Evolutionary conservation across 2,888 invertebrate species (phyloP), one percentile per base, ranked within the genome.

Genomic region (Seira musarum): DNA sequence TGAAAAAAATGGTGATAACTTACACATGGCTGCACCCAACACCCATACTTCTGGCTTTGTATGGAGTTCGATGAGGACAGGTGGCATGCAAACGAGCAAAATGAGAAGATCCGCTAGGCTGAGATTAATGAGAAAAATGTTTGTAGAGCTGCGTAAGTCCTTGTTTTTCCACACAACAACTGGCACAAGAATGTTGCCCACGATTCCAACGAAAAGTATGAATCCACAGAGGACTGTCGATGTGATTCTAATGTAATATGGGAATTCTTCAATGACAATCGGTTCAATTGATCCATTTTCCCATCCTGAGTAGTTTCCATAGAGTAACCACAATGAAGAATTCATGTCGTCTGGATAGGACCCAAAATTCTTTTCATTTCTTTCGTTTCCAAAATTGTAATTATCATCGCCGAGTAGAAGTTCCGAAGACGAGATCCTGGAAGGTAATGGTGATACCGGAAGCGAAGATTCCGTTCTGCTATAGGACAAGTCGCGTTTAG

Each of bases 101-200:
- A 97, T 96, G 91, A 96, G 93, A 87, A 97, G 90, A 90, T 98
- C 97, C 17, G 97, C 97, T 57, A 97, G 93, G 89, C 96, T 96
- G 88, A 97, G 91, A 90, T 97, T 97, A 89, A 97, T 95, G 88
- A 98, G 92, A 89, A 97, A 97, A 87, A 96, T 96, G 89, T 97
- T 97, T 82, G 97, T 97, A 73, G 97, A 96, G 73, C 85, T 85
- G 13, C 79, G 92, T 95, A 97, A 95, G 88, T 97, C 96, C 89
- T 96, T 95, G 69, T 96, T 96, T 89, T 94, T 94, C 88, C 96
- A 91, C 85, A 97, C 96, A 86, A 98, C 97, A 88, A 96, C 92
- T 46, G 96, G 96, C 88, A 97, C 97, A 93, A 97, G 95, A 82
- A 96, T 92, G 88, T 98, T 98, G 22, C 97, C 97, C 85, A 96